phyloP scores from a whole-genome alignment of 1,140 invertebrate species.

The Drosophila varians region DNA sequence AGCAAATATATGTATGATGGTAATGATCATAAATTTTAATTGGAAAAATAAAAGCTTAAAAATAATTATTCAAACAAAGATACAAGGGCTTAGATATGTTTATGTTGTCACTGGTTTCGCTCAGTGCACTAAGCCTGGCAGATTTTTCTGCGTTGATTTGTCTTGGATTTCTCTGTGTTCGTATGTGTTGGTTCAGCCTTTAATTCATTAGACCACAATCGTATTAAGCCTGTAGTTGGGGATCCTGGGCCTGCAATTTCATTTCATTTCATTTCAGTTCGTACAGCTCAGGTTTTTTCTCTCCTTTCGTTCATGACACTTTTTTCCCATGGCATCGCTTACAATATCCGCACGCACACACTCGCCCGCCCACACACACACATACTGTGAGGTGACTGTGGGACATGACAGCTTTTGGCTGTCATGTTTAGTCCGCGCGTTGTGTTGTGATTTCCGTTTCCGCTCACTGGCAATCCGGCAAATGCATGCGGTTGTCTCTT shows the following conservation, averaged over 20 bases:
- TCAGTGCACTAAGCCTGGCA: constrained; percentile 13
- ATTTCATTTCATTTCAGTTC: constrained; percentile 36
- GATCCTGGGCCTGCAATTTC: constrained; percentile 47
- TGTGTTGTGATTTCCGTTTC: constrained; percentile 63
- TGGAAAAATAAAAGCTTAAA: no score
- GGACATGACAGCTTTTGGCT: constrained; percentile 62
- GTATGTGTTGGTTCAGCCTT: constrained; percentile 52
- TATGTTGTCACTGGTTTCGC: not conserved
- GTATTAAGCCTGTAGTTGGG: constrained; percentile 56
- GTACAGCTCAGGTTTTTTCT: constrained; percentile 21
- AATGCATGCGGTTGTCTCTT: constrained; percentile 54
- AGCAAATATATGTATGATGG: no score
- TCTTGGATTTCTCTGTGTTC: constrained; percentile 32
- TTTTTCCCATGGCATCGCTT: constrained; percentile 51
- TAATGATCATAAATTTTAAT: no score
- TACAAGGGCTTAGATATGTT: no score
- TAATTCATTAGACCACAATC: constrained; percentile 66
- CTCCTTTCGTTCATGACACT: constrained; percentile 41
- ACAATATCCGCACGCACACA: constrained; percentile 35
- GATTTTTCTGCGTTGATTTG: constrained; percentile 56
- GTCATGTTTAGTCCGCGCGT: constrained; percentile 59
- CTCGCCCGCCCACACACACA: constrained; percentile 17
- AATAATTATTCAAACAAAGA: no score
- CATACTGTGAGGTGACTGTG: constrained; percentile 15
- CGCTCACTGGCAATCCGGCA: constrained; percentile 50